phyloP scores from a whole-genome alignment of 2,113 vertebrate species.

The Amphiprion percula region DNA sequence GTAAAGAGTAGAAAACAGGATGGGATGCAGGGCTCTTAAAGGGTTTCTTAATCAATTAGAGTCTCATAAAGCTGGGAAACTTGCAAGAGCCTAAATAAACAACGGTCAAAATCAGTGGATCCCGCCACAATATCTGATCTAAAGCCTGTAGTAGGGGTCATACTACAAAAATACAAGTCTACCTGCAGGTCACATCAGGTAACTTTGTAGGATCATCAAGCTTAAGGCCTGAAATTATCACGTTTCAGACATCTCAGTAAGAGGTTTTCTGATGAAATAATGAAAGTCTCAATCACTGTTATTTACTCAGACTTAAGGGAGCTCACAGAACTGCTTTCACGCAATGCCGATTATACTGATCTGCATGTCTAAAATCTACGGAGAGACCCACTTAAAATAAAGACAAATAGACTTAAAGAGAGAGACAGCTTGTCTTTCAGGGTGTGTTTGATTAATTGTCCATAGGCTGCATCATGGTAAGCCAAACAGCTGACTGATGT shows the following conservation, averaged over 20 bases:
- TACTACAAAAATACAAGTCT: not conserved
- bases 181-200: not conserved
- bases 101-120: no score
- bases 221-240: not conserved
- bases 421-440: not conserved
- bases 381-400: not conserved
- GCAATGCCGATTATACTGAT: not conserved
- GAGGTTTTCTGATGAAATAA: not conserved
- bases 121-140: not conserved
- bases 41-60: not conserved
- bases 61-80: not conserved
- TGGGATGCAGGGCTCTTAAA: not conserved
- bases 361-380: slow-evolving; percentile 3
- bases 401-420: not conserved
- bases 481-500: slow-evolving; percentile 54
- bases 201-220: not conserved
- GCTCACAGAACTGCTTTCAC: slow-evolving; percentile 1
- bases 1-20: slow-evolving; percentile 1
- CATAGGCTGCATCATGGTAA: slow-evolving; percentile 3
- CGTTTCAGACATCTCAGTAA: not conserved
- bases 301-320: slow-evolving; percentile 4
- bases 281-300: not conserved
- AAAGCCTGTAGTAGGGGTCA: not conserved
- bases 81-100: not conserved
- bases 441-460: slow-evolving; percentile 18